Base-by-base conservation (phyloP, 2,113 vertebrate genomes). In the Chloroceryle aenea region DNA sequence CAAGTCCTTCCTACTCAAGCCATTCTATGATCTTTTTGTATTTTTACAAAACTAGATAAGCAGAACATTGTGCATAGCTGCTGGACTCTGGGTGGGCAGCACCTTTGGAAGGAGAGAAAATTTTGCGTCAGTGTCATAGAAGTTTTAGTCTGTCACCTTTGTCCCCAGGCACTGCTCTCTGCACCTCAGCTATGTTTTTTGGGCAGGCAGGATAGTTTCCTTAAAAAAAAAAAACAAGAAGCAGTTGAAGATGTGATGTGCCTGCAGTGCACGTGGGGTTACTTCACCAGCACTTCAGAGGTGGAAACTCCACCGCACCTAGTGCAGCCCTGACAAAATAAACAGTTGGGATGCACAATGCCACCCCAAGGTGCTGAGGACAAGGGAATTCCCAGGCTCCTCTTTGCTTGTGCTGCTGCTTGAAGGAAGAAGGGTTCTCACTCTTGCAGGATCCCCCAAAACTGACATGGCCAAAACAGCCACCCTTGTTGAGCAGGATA, bases 121-220 rank as follows among this genome's bases (percentile, higher is more conserved):
- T 38, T 43, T n/a, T 2, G 0, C 48, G 10, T 10, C 1, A 0
- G 42, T 8, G 8, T 22, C 27, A 42, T 26, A 4, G 17, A 42
- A 20, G 18, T 42, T 27, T 30, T 30, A 29, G 61, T 42, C 38
- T 42, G 27, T 20, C 5, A 4, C 1, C 1, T 25, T 38, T 21
- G 22, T 16, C 64, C 64, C 72, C 20, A 16, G 27, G 25, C 17
- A 9, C 47, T 34, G 3, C 11, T 8, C 13, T 30, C 21, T 40
- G 19, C 8, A 8, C 32, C 55, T 48, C 1, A 4, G 25, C n/a
- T 61, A 72, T 1, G 2, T 14, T 42, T 73, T 38, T n/a, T 30
- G 72, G 59, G 32, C 22, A 20, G 52, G 25, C 36, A 20, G 26
- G 1, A 1, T 1, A 13, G 26, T 38, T 72, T n/a, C 58, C 50